These are phyloP conservation scores for Hoplias malabaricus DNA, from an alignment of 2,113 vertebrate species.

Conservation along the genomic window DNA sequence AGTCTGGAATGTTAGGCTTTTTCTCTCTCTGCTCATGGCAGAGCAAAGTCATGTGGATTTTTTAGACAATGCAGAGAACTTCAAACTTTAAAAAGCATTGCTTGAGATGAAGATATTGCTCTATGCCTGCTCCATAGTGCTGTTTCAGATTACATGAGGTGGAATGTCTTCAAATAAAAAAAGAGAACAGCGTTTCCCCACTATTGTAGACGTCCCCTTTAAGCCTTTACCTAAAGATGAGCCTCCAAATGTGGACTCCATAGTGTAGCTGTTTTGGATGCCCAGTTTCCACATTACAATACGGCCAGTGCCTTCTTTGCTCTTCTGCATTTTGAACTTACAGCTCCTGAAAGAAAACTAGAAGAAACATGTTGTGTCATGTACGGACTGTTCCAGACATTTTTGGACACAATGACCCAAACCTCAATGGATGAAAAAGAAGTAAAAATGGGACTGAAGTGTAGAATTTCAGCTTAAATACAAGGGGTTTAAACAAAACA, in stretches of 20 bases:
- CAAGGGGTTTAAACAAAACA: too few species aligned
- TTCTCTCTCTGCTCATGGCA: too few species aligned
- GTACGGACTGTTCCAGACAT: background rate
- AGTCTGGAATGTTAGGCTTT: too few species aligned
- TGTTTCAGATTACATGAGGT: too few species aligned
- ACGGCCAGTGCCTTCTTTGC: constrained; percentile 87
- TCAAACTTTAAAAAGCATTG: background rate
- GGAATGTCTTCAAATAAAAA: too few species aligned
- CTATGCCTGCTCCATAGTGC: too few species aligned
- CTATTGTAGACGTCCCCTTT: too few species aligned
- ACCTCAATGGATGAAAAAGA: too few species aligned
- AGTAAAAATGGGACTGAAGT: too few species aligned
- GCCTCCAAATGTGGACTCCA: constrained; percentile 89
- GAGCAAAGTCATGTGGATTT: too few species aligned
- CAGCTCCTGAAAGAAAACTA: constrained; percentile 91
- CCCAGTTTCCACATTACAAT: constrained; percentile 91
- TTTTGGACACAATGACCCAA: background rate
- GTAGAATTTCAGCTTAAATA: too few species aligned
- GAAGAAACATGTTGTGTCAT: constrained; percentile 9
- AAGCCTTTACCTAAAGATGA: constrained; percentile 82
- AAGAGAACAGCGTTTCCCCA: background rate
- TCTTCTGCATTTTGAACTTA: constrained; percentile 88
- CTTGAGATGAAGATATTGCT: too few species aligned
- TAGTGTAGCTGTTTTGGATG: constrained; percentile 89
- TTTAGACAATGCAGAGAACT: background rate